Evolutionary conservation across 2,888 invertebrate species (phyloP), one percentile per base, ranked within the genome.

Genomic region (Pristionchus entomophagus): DNA sequence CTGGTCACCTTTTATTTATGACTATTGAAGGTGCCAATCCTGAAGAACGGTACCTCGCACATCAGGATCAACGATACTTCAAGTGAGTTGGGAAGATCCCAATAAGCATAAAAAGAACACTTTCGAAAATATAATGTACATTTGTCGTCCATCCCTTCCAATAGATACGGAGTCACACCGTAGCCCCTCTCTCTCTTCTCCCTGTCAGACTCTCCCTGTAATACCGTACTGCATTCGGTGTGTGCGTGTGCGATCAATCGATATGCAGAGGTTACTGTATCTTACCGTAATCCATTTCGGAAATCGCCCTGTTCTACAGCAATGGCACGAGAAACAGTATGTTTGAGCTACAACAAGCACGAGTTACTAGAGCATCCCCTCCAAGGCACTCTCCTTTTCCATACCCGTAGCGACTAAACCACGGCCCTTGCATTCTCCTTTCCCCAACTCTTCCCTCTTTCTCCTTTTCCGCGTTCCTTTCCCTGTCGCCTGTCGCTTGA

Each of bases 1-100:
- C 3, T 26, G 4, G 6, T 59, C 26, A 51, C 3, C 51, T 4
- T 26, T n/a, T 14, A 26, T 59, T 29, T 2, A 59, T 35, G 32
- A 32, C 2, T 8, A 69, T 49, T 89, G 65, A 49, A 90, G 89
- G 90, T 90, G 4, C 89, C 89, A n/a, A 89, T 89, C 62, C 62
- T 81, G 38, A 90, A 90, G 84, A 89, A 89, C 53, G 90, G 88
- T 29, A 86, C 87, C 22, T 87, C 86, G 41, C 86, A 88, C 14
- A 82, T 86, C 29, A 53, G 88, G 65, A 86, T 90, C 69, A 86
- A 84, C 62, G 89, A 89, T 82, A 88, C 82, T 4, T 41, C 84
- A 10, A 85, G 90, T 88, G 86, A 81, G 89, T 88, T 2, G 6
- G 12, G 8, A 35, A 17, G 0, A 14, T 22, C 35, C 38, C 32